Evolutionary conservation across 2,797 vertebrate genomes (phyloP).

Genomic region (Gallirallus australis): DNA sequence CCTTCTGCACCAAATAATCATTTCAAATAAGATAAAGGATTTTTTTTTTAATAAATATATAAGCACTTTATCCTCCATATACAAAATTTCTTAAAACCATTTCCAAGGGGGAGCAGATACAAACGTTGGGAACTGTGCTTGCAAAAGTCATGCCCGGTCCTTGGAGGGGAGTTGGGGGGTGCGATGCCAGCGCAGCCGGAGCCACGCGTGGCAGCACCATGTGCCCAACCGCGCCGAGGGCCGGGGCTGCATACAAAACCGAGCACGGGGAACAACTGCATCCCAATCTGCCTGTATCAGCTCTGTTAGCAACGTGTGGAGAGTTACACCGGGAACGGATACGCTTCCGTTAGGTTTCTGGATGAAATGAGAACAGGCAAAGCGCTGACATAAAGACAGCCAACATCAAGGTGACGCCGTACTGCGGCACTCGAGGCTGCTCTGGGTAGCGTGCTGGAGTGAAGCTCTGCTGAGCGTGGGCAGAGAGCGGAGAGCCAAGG

Average conservation of each 20-base stretch:
- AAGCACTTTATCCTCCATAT: conserved; percentile 85
- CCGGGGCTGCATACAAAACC: neutral
- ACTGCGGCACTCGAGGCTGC: neutral
- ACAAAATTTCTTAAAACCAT: conserved; percentile 83
- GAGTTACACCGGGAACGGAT: conserved; percentile 19
- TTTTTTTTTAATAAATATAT: conserved; percentile 85
- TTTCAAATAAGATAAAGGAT: conserved; percentile 84
- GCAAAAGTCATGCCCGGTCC: conserved; percentile 69
- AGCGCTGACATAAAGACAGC: neutral
- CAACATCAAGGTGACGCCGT: neutral
- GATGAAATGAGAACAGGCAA: neutral
- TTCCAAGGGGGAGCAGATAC: conserved; percentile 78
- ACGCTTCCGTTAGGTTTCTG: neutral
- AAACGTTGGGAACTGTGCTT: conserved; percentile 79
- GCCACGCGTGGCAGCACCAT: neutral
- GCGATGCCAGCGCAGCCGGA: conserved; percentile 1
- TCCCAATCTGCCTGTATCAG: neutral
- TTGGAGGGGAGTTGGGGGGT: conserved; percentile 23
- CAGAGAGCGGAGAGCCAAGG: neutral
- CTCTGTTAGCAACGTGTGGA: conserved; percentile 4
- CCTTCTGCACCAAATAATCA: conserved; percentile 80
- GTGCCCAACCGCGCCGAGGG: neutral
- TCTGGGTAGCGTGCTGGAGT: neutral
- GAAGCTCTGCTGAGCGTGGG: neutral
- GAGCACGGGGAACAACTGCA: neutral